Conservation (phyloP, 2,888 invertebrate species). For the Cephus pygmeus region DNA sequence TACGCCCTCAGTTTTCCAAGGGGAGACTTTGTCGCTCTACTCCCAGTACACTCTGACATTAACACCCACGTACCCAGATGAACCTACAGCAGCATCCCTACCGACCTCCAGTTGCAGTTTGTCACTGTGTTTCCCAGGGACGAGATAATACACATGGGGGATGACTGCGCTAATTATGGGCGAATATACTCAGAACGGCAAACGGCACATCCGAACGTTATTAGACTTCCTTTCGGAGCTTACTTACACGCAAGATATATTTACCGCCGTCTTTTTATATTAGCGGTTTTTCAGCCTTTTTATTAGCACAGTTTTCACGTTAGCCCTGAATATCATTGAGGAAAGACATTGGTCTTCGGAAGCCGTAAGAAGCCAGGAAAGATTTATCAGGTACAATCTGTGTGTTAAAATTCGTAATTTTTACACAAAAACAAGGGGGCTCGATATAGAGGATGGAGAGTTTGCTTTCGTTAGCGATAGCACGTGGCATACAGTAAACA, state of each 20-base stretch:
- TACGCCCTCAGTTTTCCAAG: not conserved
- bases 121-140: not conserved
- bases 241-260: not conserved
- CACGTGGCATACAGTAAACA: not conserved
- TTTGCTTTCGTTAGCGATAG: not conserved
- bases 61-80: not conserved
- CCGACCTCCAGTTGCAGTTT: not conserved
- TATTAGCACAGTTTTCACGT: not conserved
- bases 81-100: not conserved
- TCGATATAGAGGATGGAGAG: not conserved
- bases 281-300: no score
- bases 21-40: not conserved
- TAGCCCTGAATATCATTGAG: not conserved
- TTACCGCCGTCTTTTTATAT: not conserved
- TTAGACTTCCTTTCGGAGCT: not conserved
- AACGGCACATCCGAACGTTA: not conserved
- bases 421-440: no score
- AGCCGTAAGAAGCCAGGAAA: not conserved
- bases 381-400: not conserved
- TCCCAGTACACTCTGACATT: not conserved
- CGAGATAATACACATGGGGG: not conserved
- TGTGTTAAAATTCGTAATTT: no score
- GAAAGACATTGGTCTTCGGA: not conserved
- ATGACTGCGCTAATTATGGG: not conserved
- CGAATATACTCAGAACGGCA: not conserved